Conservation (phyloP, 2,888 invertebrate species). For the Drosophila ezoana region DNA sequence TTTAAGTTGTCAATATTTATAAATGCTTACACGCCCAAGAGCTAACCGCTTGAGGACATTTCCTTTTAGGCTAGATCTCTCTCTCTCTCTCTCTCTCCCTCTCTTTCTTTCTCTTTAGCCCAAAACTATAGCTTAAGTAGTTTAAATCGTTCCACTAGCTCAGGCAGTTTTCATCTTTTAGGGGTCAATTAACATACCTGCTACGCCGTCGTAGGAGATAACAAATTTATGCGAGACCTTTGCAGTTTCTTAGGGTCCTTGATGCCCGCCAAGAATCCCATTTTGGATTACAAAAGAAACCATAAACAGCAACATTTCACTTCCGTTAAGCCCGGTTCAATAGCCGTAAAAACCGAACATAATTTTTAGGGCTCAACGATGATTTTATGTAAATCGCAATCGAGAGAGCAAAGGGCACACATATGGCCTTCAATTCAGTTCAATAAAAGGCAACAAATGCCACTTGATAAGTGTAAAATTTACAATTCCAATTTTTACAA, state of each 20-base stretch:
- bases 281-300: slow-evolving; percentile 55
- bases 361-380: slow-evolving; percentile 67
- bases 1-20: slow-evolving; percentile 79
- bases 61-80: background rate
- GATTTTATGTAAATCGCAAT: slow-evolving; percentile 76
- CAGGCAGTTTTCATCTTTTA: background rate
- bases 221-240: slow-evolving; percentile 51
- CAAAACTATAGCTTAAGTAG: too few relatives aligned
- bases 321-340: slow-evolving; percentile 56
- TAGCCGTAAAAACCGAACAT: slow-evolving; percentile 70
- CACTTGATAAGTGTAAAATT: slow-evolving; percentile 75
- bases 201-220: slow-evolving; percentile 46
- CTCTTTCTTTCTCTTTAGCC: background rate
- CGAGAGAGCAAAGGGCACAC: slow-evolving; percentile 62
- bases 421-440: slow-evolving; percentile 68
- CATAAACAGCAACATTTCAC: slow-evolving; percentile 66
- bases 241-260: slow-evolving; percentile 1
- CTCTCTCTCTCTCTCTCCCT: background rate
- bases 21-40: slow-evolving; percentile 70
- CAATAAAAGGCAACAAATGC: slow-evolving; percentile 74
- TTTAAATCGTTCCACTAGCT: background rate
- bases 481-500: slow-evolving; percentile 72
- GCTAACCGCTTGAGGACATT: slow-evolving; percentile 17
- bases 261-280: slow-evolving; percentile 14
- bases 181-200: slow-evolving; percentile 35